Evolutionary conservation across 2,113 vertebrate genomes (phyloP).

Genomic region (Origma solitaria): DNA sequence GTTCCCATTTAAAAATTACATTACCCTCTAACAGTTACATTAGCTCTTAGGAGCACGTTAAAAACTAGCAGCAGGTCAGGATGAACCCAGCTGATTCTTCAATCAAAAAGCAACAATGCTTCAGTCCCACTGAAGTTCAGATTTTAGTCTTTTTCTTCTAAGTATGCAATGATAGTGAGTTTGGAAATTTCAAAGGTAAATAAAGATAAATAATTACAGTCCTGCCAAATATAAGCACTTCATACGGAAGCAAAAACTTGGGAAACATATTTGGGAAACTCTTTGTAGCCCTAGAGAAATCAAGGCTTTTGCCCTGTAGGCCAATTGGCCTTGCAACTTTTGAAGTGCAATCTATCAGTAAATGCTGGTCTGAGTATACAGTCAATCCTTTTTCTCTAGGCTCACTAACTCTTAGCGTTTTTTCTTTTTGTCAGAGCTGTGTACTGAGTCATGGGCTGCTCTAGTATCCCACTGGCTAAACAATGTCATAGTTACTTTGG

Average conservation of each 20-base stretch:
- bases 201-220: neutral
- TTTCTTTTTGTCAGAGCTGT: neutral
- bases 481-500: neutral
- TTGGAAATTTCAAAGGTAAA: neutral
- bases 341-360: neutral
- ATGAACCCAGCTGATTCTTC: neutral
- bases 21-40: neutral
- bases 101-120: neutral
- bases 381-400: neutral
- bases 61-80: neutral
- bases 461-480: neutral
- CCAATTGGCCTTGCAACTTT: neutral
- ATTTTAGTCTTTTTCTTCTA: neutral
- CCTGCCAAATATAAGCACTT: neutral
- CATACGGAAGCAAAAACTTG: neutral
- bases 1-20: neutral
- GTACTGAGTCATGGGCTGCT: neutral
- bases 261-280: neutral
- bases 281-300: neutral
- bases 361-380: neutral
- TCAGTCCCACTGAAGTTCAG: neutral
- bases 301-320: neutral
- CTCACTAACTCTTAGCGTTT: neutral
- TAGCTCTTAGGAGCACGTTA: neutral
- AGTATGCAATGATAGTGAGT: neutral